Conservation (phyloP, 2,888 invertebrate species). For the Dorcus hopei region DNA sequence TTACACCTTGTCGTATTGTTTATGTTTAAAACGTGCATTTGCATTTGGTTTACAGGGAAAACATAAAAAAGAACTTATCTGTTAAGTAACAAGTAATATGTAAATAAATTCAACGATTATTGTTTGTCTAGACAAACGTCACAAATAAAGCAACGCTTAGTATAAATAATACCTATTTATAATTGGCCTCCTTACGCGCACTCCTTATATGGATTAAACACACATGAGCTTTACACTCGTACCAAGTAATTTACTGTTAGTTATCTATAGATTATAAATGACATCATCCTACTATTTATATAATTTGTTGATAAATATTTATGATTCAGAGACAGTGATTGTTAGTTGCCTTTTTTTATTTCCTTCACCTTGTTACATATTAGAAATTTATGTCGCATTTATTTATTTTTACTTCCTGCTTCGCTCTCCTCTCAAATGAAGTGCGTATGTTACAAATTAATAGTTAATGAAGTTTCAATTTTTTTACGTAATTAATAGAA, state of each 20-base stretch:
- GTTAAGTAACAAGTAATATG: neutral
- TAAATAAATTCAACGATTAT: neutral
- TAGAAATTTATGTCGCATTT: too few relatives aligned
- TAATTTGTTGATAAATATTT: neutral
- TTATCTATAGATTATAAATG: neutral
- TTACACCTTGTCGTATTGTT: too few relatives aligned
- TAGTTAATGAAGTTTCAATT: too few relatives aligned
- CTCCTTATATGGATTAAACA: conserved; percentile 1
- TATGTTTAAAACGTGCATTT: too few relatives aligned
- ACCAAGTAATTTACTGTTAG: neutral
- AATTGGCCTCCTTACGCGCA: neutral
- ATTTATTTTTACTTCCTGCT: too few relatives aligned
- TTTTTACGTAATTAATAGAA: too few relatives aligned
- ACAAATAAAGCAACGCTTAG: neutral
- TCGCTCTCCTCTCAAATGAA: too few relatives aligned
- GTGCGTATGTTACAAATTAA: too few relatives aligned
- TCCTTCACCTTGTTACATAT: too few relatives aligned
- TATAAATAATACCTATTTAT: conserved; percentile 3
- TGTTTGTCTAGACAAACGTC: conserved; percentile 1
- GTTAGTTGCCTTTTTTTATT: too few relatives aligned
- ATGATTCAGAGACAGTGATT: too few relatives aligned
- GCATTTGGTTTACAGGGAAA: too few relatives aligned
- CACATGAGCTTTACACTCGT: conserved; percentile 1
- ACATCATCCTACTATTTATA: neutral
- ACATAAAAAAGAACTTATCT: neutral